Percentiles rank a stretch among this genome's conserved stretches.
Conservation (phyloP, 1,140 invertebrate species). For the Coptotermes formosanus region DNA sequence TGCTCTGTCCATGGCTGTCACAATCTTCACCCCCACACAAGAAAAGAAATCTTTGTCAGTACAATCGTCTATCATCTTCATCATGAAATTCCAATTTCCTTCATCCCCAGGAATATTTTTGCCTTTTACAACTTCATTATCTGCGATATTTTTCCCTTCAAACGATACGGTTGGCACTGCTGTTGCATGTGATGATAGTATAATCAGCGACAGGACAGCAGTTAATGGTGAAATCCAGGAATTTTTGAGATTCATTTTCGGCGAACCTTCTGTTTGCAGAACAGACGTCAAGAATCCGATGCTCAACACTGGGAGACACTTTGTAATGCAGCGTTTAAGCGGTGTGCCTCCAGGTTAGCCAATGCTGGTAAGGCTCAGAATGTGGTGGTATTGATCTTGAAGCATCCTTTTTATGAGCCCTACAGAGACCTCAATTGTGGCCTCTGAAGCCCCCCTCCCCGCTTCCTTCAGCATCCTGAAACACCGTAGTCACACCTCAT, state of each 20-base stretch:
- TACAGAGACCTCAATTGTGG: conserved; percentile 19
- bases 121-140: conserved; percentile 7
- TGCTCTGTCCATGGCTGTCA: conserved; percentile 55
- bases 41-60: conserved; percentile 47
- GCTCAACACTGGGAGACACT: background rate
- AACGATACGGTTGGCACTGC: background rate
- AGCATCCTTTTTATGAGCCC: conserved; percentile 21
- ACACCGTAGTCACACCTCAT: background rate
- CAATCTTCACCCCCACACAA: conserved; percentile 59
- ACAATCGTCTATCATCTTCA: conserved; percentile 44
- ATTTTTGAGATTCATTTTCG: background rate
- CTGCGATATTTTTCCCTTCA: background rate
- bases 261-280: background rate
- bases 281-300: background rate
- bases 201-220: background rate
- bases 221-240: background rate
- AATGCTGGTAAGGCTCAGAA: background rate
- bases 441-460: background rate
- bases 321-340: background rate
- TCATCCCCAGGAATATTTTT: background rate
- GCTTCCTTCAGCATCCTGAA: background rate
- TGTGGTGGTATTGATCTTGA: background rate
- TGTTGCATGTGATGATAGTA: background rate
- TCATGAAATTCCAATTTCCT: conserved; percentile 9
- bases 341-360: background rate